Evolutionary conservation across 2,888 invertebrate species (phyloP), one percentile per base, ranked within the genome.

Genomic region (Drosophila lutescens): DNA sequence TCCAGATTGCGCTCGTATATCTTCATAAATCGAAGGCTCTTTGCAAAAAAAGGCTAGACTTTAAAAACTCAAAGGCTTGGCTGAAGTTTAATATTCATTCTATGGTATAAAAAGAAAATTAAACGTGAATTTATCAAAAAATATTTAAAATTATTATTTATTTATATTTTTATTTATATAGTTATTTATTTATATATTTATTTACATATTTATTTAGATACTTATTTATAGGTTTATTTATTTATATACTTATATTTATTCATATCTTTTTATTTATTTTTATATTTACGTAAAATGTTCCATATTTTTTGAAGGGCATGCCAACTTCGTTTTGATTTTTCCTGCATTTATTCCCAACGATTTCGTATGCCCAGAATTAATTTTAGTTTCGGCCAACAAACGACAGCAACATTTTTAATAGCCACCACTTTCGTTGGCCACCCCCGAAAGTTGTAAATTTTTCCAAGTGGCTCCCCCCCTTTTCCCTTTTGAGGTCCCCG

Each of bases 371-470:
- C 53, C 49, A 71, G 56, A 74, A 76, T 76, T 79, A 63, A 66
- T 58, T 41, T 59, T 44, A 53, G 50, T 85, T 81, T 77, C 61
- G 60, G 61, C 51, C 43, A 54, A 66, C 73, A 67, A 67, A 70
- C 69, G 76, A 67, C 55, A 74, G 62, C 68, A 67, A 69, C 82
- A 81, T 79, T 83, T 84, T 79, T 85, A 83, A 83, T 81, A 79
- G 77, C 56, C 70, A 62, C 73, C 84, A 17, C 47, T 32, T 47
- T 15, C 62, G 69, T 62, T 44, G 38, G 47, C 44, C 51, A 51
- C 46, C 10, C 36, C 38, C 17, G 65, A 71, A 84, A 78, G 76
- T 87, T 82, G 82, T 84, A 82, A 74, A 82, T 86, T 85, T 73
- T 84, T 73, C 67, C 73, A 86, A 83, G 78, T 76, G 60, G 61